Percentiles rank a stretch among this genome's conserved stretches.
phyloP scores from a whole-genome alignment of 2,888 invertebrate genomes.

The Stenchaetothrips biformis region DNA sequence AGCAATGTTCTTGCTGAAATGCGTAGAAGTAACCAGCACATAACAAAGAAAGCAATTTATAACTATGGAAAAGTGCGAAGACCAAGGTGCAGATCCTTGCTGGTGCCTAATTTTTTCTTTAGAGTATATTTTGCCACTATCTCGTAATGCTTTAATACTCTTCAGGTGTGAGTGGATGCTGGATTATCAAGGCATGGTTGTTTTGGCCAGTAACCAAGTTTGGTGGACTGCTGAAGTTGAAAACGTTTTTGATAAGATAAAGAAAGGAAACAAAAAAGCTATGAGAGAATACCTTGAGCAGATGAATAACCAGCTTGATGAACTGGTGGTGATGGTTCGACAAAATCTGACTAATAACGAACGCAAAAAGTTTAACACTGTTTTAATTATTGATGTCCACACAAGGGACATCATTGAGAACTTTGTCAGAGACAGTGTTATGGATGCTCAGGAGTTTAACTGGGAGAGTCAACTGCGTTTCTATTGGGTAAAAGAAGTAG shows the following conservation, averaged over 20 bases:
- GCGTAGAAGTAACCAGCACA: slow-evolving; percentile 73
- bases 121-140: slow-evolving; percentile 1
- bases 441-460: slow-evolving; percentile 79
- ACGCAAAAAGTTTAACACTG: slow-evolving; percentile 78
- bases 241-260: slow-evolving; percentile 71
- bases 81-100: slow-evolving; percentile 50
- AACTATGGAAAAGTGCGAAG: slow-evolving; percentile 72
- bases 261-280: slow-evolving; percentile 72
- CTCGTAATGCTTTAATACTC: slow-evolving; percentile 27
- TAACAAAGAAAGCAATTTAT: slow-evolving; percentile 82
- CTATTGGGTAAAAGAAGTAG: slow-evolving; percentile 80
- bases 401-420: slow-evolving; percentile 83
- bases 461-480: slow-evolving; percentile 93
- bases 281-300: slow-evolving; percentile 84
- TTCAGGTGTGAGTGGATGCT: slow-evolving; percentile 80
- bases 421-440: slow-evolving; percentile 58
- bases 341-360: slow-evolving; percentile 73
- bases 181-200: slow-evolving; percentile 83
- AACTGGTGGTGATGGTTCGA: slow-evolving; percentile 68
- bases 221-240: slow-evolving; percentile 97
- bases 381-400: slow-evolving; percentile 88
- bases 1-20: slow-evolving; percentile 77
- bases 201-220: slow-evolving; percentile 78
- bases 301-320: slow-evolving; percentile 76
- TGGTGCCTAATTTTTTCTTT: not conserved